A percentile compares a stretch with the other conserved stretches of the same genome.
These are phyloP conservation scores for Hippoglossus stenolepis DNA, from an alignment of 2,113 vertebrate genomes.

Conservation along the genomic window DNA sequence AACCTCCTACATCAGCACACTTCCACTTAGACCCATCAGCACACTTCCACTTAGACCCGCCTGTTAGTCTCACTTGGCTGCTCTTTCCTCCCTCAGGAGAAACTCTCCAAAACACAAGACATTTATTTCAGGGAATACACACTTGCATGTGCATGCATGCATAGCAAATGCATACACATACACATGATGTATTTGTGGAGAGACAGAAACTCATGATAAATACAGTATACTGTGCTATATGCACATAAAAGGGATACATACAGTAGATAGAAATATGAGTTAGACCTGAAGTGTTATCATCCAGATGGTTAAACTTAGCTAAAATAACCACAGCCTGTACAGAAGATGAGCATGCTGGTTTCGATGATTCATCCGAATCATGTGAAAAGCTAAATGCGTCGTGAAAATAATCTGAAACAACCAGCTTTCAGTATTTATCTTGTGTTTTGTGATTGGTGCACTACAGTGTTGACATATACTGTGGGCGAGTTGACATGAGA, in stretches of 20 bases:
- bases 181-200: constrained; percentile 12
- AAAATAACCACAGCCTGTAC: background rate
- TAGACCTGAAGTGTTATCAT: background rate
- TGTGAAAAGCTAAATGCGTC: background rate
- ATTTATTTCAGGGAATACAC: constrained; percentile 33
- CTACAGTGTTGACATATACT: background rate
- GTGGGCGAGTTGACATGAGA: background rate
- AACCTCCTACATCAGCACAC: constrained; percentile 66
- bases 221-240: too few species aligned
- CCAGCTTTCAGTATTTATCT: background rate
- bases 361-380: background rate
- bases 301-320: background rate
- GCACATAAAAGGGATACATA: background rate
- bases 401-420: background rate
- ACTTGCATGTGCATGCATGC: constrained; percentile 13
- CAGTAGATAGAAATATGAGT: background rate
- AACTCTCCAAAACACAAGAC: constrained; percentile 38
- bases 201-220: background rate
- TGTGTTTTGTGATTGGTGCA: constrained; percentile 2
- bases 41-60: constrained; percentile 65
- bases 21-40: constrained; percentile 61
- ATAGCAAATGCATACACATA: background rate
- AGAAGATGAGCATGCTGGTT: background rate
- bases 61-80: constrained; percentile 70
- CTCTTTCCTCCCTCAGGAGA: constrained; percentile 46